A percentile compares a stretch with the other conserved stretches of the same genome.
These are phyloP conservation scores for Xenopus borealis DNA, from an alignment of 2,113 vertebrate genomes.

Conservation along the genomic window DNA sequence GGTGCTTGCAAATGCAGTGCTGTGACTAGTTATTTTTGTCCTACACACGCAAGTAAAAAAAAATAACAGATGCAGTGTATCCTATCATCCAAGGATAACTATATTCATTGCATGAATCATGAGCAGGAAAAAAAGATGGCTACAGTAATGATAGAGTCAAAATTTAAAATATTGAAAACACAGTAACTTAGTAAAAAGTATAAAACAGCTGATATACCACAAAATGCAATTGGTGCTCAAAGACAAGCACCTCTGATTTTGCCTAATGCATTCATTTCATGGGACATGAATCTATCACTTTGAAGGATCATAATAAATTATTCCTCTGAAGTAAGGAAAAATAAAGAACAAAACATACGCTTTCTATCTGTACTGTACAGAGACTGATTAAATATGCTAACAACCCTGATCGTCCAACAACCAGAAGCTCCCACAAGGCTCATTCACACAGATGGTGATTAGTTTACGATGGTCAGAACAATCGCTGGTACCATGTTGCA, in stretches of 20 bases:
- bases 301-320: slow-evolving; percentile 48
- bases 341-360: slow-evolving; percentile 71
- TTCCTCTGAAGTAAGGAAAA: slow-evolving; percentile 55
- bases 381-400: slow-evolving; percentile 83
- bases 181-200: too few species aligned
- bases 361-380: slow-evolving; percentile 71
- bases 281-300: slow-evolving; percentile 12
- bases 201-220: background rate
- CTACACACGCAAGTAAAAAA: too few species aligned
- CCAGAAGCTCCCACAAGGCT: slow-evolving; percentile 70
- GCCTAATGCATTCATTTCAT: background rate
- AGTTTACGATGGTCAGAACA: slow-evolving; percentile 77
- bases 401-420: slow-evolving; percentile 78
- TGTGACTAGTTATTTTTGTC: too few species aligned
- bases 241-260: background rate
- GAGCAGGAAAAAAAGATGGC: background rate
- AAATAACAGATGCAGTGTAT: too few species aligned
- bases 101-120: too few species aligned
- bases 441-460: slow-evolving; percentile 77
- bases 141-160: too few species aligned
- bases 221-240: background rate
- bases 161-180: too few species aligned
- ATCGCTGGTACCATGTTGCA: slow-evolving; percentile 72
- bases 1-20: too few species aligned
- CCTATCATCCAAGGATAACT: too few species aligned